Percentiles rank a stretch among this genome's conserved stretches.
Conservation (phyloP, 2,113 vertebrate genomes). For the Pseudopodoces humilis region DNA sequence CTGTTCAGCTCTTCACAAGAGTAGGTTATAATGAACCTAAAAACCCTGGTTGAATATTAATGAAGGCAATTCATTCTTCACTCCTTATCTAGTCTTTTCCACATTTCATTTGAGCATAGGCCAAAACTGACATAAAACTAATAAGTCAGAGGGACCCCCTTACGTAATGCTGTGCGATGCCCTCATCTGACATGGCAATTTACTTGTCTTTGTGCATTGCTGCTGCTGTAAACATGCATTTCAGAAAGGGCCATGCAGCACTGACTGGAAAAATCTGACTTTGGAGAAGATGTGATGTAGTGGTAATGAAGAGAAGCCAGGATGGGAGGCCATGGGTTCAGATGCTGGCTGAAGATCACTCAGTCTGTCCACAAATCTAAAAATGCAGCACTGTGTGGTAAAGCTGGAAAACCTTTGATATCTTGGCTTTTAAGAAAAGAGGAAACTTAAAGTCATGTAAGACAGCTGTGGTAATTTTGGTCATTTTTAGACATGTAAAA, state of each 20-base stretch:
- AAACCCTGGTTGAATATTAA: neutral
- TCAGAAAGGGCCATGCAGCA: constrained; percentile 22
- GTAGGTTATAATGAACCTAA: neutral
- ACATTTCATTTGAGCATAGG: neutral
- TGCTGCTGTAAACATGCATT: constrained; percentile 46
- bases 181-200: neutral
- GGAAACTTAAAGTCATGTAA: constrained; percentile 51
- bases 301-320: constrained; percentile 37
- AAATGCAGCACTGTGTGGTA: constrained; percentile 49
- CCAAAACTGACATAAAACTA: neutral
- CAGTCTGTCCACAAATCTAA: constrained; percentile 65
- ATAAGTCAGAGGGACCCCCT: neutral
- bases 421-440: constrained; percentile 52
- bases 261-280: constrained; percentile 37
- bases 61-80: neutral
- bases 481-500: neutral
- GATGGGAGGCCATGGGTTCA: constrained; percentile 32
- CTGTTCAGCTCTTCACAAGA: neutral
- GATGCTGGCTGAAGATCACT: constrained; percentile 65
- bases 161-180: neutral
- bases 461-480: constrained; percentile 35
- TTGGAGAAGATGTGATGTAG: neutral
- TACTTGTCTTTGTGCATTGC: constrained; percentile 5
- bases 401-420: constrained; percentile 65
- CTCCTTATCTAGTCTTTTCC: neutral